Percentiles rank a stretch among this genome's conserved stretches.
phyloP scores from a whole-genome alignment of 2,888 invertebrate species.

The Caenorhabditis sp. region DNA sequence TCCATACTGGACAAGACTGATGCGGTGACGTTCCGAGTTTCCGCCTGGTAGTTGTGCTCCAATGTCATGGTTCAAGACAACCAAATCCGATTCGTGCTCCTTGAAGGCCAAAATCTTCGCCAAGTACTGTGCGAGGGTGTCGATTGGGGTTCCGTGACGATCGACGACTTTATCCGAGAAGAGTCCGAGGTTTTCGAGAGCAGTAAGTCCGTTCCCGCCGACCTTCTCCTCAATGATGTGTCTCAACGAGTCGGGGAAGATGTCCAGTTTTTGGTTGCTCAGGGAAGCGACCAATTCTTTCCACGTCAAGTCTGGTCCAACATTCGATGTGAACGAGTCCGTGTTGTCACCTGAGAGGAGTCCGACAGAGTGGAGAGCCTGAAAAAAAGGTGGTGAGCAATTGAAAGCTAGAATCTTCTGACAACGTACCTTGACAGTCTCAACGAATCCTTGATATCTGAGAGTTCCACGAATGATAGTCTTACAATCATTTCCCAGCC shows the following conservation, averaged over 20 bases:
- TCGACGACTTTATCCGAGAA: conserved; percentile 91
- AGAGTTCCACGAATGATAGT: conserved; percentile 96
- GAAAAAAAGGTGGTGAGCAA: not conserved
- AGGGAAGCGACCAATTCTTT: conserved; percentile 91
- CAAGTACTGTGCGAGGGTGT: conserved; percentile 92
- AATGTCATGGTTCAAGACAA: conserved; percentile 94
- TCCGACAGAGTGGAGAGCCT: conserved; percentile 91
- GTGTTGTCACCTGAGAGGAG: conserved; percentile 92
- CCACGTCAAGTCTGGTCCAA: conserved; percentile 97
- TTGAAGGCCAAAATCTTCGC: conserved; percentile 83
- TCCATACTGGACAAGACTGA: conserved; percentile 92
- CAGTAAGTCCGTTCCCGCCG: conserved; percentile 84
- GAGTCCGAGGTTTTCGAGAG: conserved; percentile 88
- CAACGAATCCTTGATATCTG: conserved; percentile 92
- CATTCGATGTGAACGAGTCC: conserved; percentile 92
- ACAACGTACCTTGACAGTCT: conserved; percentile 89
- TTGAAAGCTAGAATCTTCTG: no score
- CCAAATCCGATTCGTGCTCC: conserved; percentile 92
- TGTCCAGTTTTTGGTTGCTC: conserved; percentile 91
- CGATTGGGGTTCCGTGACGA: conserved; percentile 90
- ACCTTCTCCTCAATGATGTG: conserved; percentile 90
- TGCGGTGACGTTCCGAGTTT: conserved; percentile 88
- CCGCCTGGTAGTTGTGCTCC: conserved; percentile 93
- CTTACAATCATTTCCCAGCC: conserved; percentile 88
- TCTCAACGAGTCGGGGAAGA: conserved; percentile 94